These are phyloP conservation scores for Eospalax fontanierii DNA, from an alignment of 2,797 vertebrate species.

Conservation along the genomic window DNA sequence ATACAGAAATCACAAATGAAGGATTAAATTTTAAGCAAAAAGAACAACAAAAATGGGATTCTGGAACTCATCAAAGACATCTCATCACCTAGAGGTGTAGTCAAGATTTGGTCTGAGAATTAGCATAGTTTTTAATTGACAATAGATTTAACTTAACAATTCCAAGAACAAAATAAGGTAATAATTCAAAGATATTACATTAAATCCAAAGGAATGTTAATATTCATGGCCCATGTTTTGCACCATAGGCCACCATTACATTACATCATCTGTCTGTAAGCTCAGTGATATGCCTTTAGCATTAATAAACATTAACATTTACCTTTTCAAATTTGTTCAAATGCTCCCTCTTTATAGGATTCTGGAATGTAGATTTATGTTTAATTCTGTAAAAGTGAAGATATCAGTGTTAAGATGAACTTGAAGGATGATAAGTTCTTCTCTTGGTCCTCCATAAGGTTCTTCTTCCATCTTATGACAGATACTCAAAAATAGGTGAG, in stretches of 20 bases:
- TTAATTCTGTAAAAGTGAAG: constrained; percentile 27
- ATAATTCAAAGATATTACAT: constrained; percentile 21
- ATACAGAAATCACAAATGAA: neutral
- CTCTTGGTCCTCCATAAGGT: neutral
- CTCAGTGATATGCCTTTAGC: neutral
- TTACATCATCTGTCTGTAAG: neutral
- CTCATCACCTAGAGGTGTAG: constrained; percentile 28
- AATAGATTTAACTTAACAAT: constrained; percentile 15
- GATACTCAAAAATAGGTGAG: neutral
- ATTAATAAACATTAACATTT: neutral
- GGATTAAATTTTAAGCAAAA: constrained; percentile 3
- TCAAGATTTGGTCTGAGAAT: constrained; percentile 1
- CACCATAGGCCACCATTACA: neutral
- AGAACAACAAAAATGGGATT: neutral
- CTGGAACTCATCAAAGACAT: neutral
- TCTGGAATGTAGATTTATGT: neutral
- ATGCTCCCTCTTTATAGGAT: neutral
- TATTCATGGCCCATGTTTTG: neutral
- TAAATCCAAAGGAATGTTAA: neutral
- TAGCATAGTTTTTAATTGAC: neutral
- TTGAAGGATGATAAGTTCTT: neutral
- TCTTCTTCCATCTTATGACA: neutral
- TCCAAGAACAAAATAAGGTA: neutral
- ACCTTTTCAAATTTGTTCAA: constrained; percentile 25
- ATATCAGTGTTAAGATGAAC: neutral